Evolutionary conservation across 2,888 invertebrate genomes (phyloP).

Genomic region (Caenorhabditis sp.): DNA sequence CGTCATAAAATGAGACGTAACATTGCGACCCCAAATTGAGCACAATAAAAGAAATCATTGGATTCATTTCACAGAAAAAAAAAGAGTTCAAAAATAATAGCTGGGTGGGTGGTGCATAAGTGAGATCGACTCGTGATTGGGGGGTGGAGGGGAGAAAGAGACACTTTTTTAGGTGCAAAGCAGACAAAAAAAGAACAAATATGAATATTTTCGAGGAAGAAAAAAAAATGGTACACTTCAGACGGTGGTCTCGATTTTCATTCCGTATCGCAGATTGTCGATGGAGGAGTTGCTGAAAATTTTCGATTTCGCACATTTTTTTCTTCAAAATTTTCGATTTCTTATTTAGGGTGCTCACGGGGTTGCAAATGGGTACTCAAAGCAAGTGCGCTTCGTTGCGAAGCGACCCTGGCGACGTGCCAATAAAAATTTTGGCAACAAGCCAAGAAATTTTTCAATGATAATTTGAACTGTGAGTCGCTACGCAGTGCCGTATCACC

Average conservation of each 20-base stretch:
- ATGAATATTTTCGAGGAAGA: constrained; percentile 8
- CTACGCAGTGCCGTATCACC: too few species aligned
- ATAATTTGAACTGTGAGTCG: too few species aligned
- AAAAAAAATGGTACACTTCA: constrained; percentile 27
- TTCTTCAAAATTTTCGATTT: neutral
- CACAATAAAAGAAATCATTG: neutral
- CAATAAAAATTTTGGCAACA: too few species aligned
- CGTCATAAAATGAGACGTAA: too few species aligned
- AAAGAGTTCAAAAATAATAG: neutral
- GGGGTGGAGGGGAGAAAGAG: constrained; percentile 20
- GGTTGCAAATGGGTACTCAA: too few species aligned
- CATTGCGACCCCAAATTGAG: too few species aligned
- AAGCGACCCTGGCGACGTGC: too few species aligned
- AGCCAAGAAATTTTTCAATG: too few species aligned
- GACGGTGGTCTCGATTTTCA: constrained; percentile 64
- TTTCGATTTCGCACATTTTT: too few species aligned
- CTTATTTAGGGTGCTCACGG: too few species aligned
- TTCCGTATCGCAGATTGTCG: constrained; percentile 53
- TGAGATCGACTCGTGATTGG: constrained; percentile 65
- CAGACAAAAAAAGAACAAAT: constrained; percentile 18
- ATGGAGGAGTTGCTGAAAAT: constrained; percentile 49
- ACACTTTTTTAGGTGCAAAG: constrained; percentile 23
- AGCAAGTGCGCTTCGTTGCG: too few species aligned
- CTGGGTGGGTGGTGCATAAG: constrained; percentile 33
- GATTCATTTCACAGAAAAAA: neutral